Percentiles rank a stretch among this genome's conserved stretches.
Evolutionary conservation across 2,113 vertebrate species (phyloP).

Genomic region (Tragelaphus imberbis): DNA sequence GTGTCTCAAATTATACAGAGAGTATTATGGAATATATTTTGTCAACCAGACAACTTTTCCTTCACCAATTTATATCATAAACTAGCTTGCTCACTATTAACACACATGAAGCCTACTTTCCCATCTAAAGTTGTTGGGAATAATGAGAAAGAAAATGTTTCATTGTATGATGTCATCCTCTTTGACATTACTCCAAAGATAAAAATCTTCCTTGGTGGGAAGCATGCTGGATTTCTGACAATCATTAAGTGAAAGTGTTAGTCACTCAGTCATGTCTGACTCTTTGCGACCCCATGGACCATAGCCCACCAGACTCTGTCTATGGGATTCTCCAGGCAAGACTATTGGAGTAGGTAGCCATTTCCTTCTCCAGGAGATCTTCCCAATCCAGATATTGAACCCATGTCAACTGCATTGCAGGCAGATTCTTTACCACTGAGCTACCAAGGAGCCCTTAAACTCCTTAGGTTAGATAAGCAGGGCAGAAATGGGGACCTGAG

Average conservation of each 20-base stretch:
- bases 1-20: neutral
- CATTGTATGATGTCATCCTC: neutral
- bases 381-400: neutral
- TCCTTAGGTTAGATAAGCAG: neutral
- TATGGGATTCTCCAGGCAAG: neutral
- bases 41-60: neutral
- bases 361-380: neutral
- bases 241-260: neutral
- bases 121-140: neutral
- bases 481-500: neutral
- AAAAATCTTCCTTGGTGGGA: neutral
- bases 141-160: conserved; percentile 43
- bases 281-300: neutral
- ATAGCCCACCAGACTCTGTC: neutral
- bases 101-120: neutral
- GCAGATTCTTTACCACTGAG: neutral
- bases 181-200: conserved; percentile 21
- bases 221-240: neutral
- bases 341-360: neutral
- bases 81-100: neutral
- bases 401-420: neutral
- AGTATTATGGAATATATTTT: neutral
- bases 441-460: neutral
- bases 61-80: conserved; percentile 38
- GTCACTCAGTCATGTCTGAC: neutral